Percentiles rank a stretch among this genome's conserved stretches.
These are phyloP conservation scores for Thereva nobilitata DNA, from an alignment of 2,888 invertebrate genomes.

Conservation along the genomic window DNA sequence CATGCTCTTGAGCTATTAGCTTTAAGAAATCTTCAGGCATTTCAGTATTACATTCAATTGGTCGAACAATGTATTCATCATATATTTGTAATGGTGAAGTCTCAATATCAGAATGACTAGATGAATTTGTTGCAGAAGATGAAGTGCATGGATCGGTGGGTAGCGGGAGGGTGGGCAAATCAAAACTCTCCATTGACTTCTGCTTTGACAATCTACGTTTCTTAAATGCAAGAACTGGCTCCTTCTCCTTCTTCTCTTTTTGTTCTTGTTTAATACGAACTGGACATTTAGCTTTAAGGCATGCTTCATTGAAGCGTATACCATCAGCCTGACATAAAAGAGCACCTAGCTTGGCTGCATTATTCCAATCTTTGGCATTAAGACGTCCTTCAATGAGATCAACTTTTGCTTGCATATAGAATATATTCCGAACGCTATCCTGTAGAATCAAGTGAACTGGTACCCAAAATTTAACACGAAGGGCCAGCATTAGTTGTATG, in stretches of 20 bases:
- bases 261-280: constrained; percentile 51
- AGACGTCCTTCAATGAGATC: constrained; percentile 76
- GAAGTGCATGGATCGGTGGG: constrained; percentile 40
- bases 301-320: constrained; percentile 52
- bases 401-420: constrained; percentile 80
- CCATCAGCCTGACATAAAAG: constrained; percentile 69
- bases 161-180: constrained; percentile 41
- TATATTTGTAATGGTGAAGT: constrained; percentile 53
- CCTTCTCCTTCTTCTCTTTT: constrained; percentile 53
- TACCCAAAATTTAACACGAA: constrained; percentile 85
- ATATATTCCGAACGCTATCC: constrained; percentile 80
- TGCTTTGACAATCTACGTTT: constrained; percentile 57
- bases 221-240: constrained; percentile 52
- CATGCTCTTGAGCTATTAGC: constrained; percentile 55
- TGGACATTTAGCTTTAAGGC: constrained; percentile 53
- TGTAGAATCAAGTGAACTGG: constrained; percentile 85
- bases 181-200: constrained; percentile 56
- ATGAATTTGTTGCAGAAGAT: constrained; percentile 40
- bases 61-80: constrained; percentile 53
- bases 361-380: constrained; percentile 70
- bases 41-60: constrained; percentile 42
- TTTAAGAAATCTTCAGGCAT: constrained; percentile 53
- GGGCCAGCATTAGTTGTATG: constrained; percentile 54
- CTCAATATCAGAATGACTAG: constrained; percentile 39
- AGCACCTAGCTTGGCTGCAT: constrained; percentile 73